Conservation (phyloP, 2,113 vertebrate genomes). For the Saguinus imperator region DNA sequence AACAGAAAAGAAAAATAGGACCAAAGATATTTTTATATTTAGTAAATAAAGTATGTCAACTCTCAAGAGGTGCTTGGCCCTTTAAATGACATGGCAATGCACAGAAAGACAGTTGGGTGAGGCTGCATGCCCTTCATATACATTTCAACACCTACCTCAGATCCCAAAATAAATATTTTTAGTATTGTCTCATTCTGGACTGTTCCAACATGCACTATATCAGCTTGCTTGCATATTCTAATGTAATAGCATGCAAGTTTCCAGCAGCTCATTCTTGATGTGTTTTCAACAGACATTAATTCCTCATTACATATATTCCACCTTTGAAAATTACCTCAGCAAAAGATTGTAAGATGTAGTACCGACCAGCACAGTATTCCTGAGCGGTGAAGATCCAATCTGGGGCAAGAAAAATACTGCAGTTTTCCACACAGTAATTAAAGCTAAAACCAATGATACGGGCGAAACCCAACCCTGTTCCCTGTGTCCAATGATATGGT, state of each 20-base stretch:
- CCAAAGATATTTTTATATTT: conserved; percentile 67
- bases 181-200: conserved; percentile 41
- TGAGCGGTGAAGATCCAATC: neutral
- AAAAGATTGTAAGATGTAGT: neutral
- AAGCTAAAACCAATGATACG: neutral
- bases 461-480: no score
- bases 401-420: neutral
- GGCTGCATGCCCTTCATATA: conserved; percentile 28
- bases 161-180: conserved; percentile 58
- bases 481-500: neutral
- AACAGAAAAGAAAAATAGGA: conserved; percentile 26
- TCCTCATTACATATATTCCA: neutral
- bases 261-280: neutral
- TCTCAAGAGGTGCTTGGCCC: conserved; percentile 58
- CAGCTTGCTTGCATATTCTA: neutral
- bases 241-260: neutral
- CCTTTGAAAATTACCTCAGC: neutral
- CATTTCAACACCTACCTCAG: conserved; percentile 65
- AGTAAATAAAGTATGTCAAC: conserved; percentile 62
- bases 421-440: neutral
- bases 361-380: neutral
- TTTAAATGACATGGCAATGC: neutral
- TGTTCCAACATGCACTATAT: neutral
- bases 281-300: neutral
- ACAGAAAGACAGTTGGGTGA: conserved; percentile 2